These are phyloP conservation scores for Crossaster papposus DNA, from an alignment of 53 echinoderm and acorn worm genomes.

Conservation along the genomic window DNA sequence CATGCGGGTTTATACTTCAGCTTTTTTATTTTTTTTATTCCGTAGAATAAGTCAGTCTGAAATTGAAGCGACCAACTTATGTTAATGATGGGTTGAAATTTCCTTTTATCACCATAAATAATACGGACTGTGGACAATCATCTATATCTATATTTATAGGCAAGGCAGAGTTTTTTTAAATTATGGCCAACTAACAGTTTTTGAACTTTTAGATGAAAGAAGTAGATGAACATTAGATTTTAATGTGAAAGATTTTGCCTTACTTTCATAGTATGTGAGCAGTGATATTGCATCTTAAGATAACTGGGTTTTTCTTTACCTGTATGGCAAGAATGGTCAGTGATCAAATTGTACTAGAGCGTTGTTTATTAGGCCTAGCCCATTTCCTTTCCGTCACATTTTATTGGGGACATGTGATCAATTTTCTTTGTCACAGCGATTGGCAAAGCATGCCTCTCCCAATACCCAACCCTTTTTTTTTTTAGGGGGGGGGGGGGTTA, in stretches of 20 bases:
- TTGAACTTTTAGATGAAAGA: not conserved
- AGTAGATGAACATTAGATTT: not conserved
- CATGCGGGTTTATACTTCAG: not conserved
- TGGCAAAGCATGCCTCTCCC: not conserved
- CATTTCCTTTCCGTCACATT: not conserved
- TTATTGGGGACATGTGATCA: not conserved
- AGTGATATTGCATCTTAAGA: too few relatives aligned
- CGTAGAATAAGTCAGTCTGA: not conserved
- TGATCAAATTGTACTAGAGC: not conserved
- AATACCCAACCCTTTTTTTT: not conserved
- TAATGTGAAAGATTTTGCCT: too few relatives aligned
- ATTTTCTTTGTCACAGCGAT: slow-evolving; percentile 38
- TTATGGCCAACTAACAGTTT: too few relatives aligned
- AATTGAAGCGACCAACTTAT: slow-evolving; percentile 2
- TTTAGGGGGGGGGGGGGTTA: not conserved
- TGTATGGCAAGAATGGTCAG: not conserved
- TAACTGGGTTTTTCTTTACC: too few relatives aligned
- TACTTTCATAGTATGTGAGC: not conserved
- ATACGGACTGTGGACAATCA: not conserved
- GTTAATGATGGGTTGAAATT: not conserved
- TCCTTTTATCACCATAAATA: not conserved
- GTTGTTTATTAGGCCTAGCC: not conserved
- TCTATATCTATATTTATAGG: too few relatives aligned
- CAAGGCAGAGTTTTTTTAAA: too few relatives aligned
- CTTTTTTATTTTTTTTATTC: not conserved